These are phyloP conservation scores for Agelastica alni DNA, from an alignment of 2,888 invertebrate genomes.

Conservation along the genomic window DNA sequence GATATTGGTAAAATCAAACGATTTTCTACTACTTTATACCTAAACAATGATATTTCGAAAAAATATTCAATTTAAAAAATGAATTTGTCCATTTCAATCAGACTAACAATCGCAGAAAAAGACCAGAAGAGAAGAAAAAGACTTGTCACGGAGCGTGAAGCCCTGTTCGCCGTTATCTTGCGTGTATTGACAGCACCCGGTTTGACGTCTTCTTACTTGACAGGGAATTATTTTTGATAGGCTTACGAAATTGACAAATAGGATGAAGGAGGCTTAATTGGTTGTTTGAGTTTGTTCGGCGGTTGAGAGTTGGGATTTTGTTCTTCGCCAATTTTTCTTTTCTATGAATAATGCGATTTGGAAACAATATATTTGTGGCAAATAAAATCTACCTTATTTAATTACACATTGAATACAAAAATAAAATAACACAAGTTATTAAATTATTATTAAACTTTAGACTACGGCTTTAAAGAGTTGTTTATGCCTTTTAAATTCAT, in stretches of 20 bases:
- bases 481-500: no score
- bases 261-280: constrained; percentile 54
- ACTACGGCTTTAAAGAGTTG: no score
- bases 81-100: neutral
- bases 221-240: constrained; percentile 56
- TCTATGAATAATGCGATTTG: neutral
- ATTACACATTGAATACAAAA: no score
- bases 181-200: constrained; percentile 53
- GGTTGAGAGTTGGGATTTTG: constrained; percentile 26
- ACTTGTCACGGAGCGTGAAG: constrained; percentile 13
- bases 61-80: no score
- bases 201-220: constrained; percentile 52
- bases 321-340: constrained; percentile 7
- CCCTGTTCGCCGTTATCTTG: constrained; percentile 29
- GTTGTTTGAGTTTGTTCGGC: constrained; percentile 47
- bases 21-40: no score
- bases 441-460: no score
- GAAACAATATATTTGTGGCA: neutral
- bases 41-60: no score
- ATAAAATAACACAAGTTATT: no score
- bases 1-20: no score
- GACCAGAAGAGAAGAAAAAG: neutral
- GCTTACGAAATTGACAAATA: constrained; percentile 57
- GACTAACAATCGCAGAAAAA: neutral
- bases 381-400: neutral